Conservation (phyloP, 2,797 vertebrate genomes). For the Limosa lapponica region DNA sequence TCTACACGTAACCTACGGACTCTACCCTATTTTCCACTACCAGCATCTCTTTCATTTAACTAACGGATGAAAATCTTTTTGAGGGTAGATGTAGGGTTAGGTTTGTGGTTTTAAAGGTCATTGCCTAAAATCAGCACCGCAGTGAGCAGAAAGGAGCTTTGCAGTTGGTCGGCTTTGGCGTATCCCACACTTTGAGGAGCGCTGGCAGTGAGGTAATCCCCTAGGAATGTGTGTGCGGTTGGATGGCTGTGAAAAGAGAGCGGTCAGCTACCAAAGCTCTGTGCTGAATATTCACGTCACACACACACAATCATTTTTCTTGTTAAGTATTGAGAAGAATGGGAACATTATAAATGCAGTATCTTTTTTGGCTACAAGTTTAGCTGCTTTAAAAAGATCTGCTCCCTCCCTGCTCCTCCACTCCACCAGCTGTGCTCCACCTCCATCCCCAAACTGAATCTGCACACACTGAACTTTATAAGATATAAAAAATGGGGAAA, state of each 20-base stretch:
- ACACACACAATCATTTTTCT: constrained; percentile 71
- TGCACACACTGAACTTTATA: neutral
- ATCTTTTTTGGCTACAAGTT: constrained; percentile 57
- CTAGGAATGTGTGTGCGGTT: constrained; percentile 78
- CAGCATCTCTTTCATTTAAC: neutral
- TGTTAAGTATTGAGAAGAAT: constrained; percentile 66
- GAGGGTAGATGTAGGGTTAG: neutral
- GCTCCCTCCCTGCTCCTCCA: neutral
- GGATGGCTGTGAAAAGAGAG: constrained; percentile 78
- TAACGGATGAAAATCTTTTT: neutral
- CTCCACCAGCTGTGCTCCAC: constrained; percentile 35
- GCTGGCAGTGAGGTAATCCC: constrained; percentile 75
- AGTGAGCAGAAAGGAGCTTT: constrained; percentile 17
- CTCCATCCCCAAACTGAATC: neutral
- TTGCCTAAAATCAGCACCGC: neutral
- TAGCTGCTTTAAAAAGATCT: constrained; percentile 38
- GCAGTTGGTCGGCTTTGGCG: neutral
- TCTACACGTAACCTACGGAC: neutral
- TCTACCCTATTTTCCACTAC: neutral
- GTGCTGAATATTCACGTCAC: constrained; percentile 68
- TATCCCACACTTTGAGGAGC: constrained; percentile 55
- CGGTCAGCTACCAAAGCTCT: constrained; percentile 70
- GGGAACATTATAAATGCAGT: constrained; percentile 64
- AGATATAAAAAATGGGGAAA: neutral
- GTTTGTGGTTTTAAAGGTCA: constrained; percentile 48